Evolutionary conservation across 2,113 vertebrate species (phyloP).

Genomic region (Cyphomyrus discorhynchus): DNA sequence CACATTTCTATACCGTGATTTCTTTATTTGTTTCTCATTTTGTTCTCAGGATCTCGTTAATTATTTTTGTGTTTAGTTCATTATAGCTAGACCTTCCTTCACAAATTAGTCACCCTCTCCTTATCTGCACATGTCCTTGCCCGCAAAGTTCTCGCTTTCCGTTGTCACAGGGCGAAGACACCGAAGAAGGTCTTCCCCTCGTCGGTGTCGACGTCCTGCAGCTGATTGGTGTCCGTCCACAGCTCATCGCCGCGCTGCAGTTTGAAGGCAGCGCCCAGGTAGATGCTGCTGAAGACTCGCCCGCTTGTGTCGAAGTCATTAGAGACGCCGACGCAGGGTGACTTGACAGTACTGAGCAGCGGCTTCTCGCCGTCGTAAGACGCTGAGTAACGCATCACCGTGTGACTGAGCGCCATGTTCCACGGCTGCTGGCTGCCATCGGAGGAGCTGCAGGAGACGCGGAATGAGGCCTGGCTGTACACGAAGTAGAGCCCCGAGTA

Average conservation of each 20-base stretch:
- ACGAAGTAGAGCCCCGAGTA: background rate
- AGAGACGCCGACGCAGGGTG: background rate
- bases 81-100: background rate
- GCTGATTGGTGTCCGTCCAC: constrained; percentile 11
- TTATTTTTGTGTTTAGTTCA: background rate
- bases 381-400: background rate
- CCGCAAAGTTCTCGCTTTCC: background rate
- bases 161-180: constrained; percentile 9
- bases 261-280: constrained; percentile 8
- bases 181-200: constrained; percentile 17
- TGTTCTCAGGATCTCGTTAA: background rate
- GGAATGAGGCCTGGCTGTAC: constrained; percentile 19
- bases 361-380: background rate
- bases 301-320: background rate
- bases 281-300: background rate
- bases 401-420: background rate
- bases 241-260: background rate
- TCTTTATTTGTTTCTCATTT: background rate
- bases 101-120: no score
- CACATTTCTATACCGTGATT: background rate
- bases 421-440: background rate
- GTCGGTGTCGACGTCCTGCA: background rate
- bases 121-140: background rate
- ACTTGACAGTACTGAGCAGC: background rate
- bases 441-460: background rate